phyloP scores from a whole-genome alignment of 1,140 invertebrate species.

The Paraescarpia echinospica region DNA sequence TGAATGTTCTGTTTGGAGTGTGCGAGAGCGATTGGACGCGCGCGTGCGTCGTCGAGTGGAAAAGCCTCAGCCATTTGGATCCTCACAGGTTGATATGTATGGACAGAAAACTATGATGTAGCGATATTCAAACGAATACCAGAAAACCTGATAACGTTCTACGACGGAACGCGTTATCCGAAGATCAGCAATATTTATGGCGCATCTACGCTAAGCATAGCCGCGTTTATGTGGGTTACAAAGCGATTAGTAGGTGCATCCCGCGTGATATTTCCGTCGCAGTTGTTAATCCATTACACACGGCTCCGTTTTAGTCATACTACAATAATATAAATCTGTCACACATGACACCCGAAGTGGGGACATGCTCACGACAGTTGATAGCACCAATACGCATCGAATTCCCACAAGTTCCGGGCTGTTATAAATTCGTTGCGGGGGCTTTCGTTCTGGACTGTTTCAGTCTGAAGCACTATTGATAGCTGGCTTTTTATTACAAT shows the following conservation, averaged over 20 bases:
- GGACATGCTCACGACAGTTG: background rate
- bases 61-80: too few species aligned
- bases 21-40: too few species aligned
- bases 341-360: background rate
- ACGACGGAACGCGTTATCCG: background rate
- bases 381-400: background rate
- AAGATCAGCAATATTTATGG: background rate
- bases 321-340: too few species aligned
- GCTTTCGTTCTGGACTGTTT: background rate
- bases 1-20: too few species aligned
- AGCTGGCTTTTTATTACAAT: too few species aligned
- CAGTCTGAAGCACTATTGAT: too few species aligned
- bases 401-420: background rate
- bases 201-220: background rate
- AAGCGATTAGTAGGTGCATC: background rate
- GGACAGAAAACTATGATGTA: background rate
- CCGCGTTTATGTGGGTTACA: background rate
- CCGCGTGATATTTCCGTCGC: background rate
- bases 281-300: background rate
- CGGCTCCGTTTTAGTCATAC: background rate
- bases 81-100: too few species aligned
- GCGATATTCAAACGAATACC: background rate
- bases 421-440: background rate
- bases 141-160: background rate
- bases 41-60: too few species aligned